Conservation (phyloP, 2,113 vertebrate species). For the Oxyura jamaicensis region DNA sequence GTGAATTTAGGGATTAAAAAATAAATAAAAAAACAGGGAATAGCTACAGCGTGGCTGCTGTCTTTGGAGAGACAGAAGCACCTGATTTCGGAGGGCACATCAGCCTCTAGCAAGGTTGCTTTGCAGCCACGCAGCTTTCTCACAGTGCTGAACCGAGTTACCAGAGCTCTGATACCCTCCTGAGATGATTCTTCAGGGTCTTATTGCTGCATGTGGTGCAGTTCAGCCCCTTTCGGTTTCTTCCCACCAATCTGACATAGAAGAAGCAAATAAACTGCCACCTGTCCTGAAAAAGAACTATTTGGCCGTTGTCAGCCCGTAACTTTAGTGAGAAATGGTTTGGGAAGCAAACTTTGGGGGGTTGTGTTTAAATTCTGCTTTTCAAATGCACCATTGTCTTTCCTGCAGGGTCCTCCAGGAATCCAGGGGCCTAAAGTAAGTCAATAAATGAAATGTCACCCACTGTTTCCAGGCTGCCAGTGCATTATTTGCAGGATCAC, state of each 20-base stretch:
- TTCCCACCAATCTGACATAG: neutral
- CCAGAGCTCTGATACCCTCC: neutral
- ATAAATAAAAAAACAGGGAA: neutral
- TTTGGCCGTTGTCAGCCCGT: neutral
- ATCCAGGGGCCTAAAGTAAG: slow-evolving; percentile 92
- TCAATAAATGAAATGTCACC: slow-evolving; percentile 4
- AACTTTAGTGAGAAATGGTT: neutral
- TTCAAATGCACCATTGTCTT: slow-evolving; percentile 24
- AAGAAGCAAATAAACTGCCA: neutral
- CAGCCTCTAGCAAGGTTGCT: neutral
- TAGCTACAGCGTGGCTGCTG: fast-evolving
- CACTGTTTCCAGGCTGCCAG: neutral
- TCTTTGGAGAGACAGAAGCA: neutral
- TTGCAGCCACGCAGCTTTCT: neutral
- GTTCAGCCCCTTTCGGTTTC: neutral
- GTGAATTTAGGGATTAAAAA: neutral
- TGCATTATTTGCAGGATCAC: slow-evolving; percentile 35
- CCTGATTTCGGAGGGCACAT: fast-evolving
- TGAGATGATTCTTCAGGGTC: neutral
- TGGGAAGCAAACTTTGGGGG: neutral
- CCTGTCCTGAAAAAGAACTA: neutral
- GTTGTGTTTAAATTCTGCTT: neutral
- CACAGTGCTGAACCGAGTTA: neutral
- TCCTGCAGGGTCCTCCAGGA: slow-evolving; percentile 87
- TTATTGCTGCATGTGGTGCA: neutral